Percentiles rank a stretch among this genome's conserved stretches.
These are phyloP conservation scores for Lasius platythorax DNA, from an alignment of 2,888 invertebrate species.

Conservation along the genomic window DNA sequence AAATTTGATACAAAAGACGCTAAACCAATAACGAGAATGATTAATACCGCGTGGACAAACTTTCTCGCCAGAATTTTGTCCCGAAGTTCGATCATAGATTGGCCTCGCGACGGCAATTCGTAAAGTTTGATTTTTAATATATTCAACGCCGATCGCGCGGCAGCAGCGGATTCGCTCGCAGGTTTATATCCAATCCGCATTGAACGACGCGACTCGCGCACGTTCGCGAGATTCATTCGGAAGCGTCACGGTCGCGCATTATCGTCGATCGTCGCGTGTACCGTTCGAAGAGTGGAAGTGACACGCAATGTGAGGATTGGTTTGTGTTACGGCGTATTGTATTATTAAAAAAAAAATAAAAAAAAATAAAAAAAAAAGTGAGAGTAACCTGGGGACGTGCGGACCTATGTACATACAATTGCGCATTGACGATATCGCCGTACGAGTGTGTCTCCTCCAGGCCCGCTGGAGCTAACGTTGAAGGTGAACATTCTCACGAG, in stretches of 20 bases:
- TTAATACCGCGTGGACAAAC: not conserved
- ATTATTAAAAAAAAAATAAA: not conserved
- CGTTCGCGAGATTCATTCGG: not conserved
- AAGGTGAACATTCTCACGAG: not conserved
- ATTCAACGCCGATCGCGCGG: not conserved
- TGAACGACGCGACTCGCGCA: not conserved
- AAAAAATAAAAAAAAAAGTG: no score
- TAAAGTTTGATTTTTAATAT: no score
- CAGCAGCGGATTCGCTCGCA: not conserved
- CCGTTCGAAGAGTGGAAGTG: not conserved
- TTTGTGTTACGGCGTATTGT: slow-evolving; percentile 9
- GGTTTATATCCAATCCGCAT: not conserved
- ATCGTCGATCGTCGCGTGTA: slow-evolving; percentile 27
- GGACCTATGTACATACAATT: not conserved
- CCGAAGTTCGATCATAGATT: not conserved
- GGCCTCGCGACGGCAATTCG: not conserved
- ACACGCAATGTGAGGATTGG: slow-evolving; percentile 17
- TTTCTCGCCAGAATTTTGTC: not conserved
- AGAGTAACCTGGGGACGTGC: not conserved
- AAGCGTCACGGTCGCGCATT: slow-evolving; percentile 16
- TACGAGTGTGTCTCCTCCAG: not conserved
- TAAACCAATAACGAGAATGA: not conserved
- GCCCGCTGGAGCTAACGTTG: not conserved
- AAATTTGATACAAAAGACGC: no score
- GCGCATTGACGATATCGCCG: not conserved